phyloP scores from a whole-genome alignment of 2,113 vertebrate species.

The Mormyrus lacerda region DNA sequence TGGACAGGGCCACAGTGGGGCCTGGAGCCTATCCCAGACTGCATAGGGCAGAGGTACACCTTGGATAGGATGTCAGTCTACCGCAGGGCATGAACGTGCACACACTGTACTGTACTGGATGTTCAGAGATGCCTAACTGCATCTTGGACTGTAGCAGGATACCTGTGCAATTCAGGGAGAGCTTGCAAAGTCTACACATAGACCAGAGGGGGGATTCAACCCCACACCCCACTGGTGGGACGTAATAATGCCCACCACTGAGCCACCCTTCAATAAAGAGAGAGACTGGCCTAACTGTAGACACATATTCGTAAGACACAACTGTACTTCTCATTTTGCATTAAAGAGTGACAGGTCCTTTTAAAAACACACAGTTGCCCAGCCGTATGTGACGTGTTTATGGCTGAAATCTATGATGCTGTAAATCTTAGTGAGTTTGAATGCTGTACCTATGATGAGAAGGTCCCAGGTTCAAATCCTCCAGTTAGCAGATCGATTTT shows the following conservation, averaged over 20 bases:
- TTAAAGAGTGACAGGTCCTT: background rate
- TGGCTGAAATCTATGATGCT: background rate
- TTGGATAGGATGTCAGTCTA: background rate
- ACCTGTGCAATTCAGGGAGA: background rate
- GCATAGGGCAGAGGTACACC: background rate
- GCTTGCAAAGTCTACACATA: background rate
- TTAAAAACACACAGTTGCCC: background rate
- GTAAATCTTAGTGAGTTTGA: background rate
- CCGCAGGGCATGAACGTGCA: background rate
- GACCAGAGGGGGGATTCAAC: background rate
- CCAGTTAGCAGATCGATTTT: background rate
- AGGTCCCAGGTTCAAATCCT: background rate
- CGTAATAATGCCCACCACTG: background rate
- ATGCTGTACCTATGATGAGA: background rate
- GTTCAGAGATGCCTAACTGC: background rate
- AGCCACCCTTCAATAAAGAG: background rate
- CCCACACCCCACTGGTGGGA: background rate
- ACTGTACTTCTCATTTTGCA: background rate
- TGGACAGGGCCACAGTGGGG: background rate
- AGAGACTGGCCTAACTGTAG: background rate
- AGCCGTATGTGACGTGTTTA: background rate
- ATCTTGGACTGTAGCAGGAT: background rate
- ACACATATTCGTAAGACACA: background rate
- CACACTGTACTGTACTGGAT: background rate
- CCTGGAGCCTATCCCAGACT: background rate